Evolutionary conservation across 2,797 vertebrate species (phyloP).

Genomic region (Hydrocynus forskahlii): DNA sequence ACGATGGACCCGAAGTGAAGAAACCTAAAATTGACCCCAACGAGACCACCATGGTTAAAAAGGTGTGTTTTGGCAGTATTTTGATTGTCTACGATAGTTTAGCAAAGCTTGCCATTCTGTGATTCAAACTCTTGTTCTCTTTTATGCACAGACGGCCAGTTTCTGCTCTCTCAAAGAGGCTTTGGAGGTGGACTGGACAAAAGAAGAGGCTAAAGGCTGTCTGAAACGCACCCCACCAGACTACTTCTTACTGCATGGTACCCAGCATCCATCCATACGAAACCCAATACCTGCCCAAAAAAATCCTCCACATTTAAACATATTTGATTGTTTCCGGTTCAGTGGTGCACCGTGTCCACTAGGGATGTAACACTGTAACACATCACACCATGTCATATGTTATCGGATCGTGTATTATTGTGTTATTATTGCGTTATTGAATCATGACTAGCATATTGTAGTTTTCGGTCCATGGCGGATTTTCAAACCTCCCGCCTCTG

Average conservation of each 20-base stretch:
- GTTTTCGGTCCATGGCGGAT: no score
- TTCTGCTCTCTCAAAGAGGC: slow-evolving; percentile 89
- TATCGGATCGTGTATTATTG: no score
- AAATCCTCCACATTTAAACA: not conserved
- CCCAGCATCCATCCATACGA: not conserved
- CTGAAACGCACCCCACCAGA: slow-evolving; percentile 84
- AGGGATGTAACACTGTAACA: no score
- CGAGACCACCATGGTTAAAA: slow-evolving; percentile 91
- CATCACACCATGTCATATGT: no score
- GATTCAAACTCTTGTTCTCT: not conserved
- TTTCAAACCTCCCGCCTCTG: no score
- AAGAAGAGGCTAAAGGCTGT: slow-evolving; percentile 79
- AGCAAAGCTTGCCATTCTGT: not conserved
- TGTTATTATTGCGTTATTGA: no score
- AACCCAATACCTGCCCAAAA: not conserved
- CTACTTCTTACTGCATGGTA: slow-evolving; percentile 93
- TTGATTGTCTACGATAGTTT: not conserved
- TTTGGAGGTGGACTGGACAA: slow-evolving; percentile 86
- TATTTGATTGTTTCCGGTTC: slow-evolving; percentile 2
- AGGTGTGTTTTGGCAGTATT: slow-evolving; percentile 69
- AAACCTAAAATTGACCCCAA: slow-evolving; percentile 84
- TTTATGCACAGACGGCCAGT: slow-evolving; percentile 65
- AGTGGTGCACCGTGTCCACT: not conserved
- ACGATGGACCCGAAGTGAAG: slow-evolving; percentile 87
- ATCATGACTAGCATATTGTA: no score